Base-by-base conservation (phyloP, 2,888 invertebrate genomes). In the Lochmaea crataegi region DNA sequence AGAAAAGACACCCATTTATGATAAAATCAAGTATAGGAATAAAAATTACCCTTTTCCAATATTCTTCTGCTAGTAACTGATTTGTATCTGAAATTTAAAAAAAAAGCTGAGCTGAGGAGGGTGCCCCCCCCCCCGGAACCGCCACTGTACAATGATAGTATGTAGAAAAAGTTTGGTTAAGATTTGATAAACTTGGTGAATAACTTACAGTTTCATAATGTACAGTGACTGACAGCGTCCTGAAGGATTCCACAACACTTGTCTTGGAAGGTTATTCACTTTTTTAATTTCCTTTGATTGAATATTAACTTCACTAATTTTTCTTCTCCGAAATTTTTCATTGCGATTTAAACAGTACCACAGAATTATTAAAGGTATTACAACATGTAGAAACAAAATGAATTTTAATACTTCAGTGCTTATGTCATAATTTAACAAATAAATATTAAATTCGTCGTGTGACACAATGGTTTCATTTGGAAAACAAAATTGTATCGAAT, bases 191-290 rank as follows among this genome's bases (percentile, higher is more conserved):
- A 48, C 6, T 53, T 18, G n/a, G 1, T 18, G 9, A 53, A 16
- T 60, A 42, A 76, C 76, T 76, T 74, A 76, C 76, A 74, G 65
- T 70, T 51, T 74, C n/a, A 76, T 68, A 41, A 65, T 73, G 26
- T 38, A 68, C 32, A 74, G 72, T 14, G 76, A 76, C 41, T 71
- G 70, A n/a, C 72, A 74, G 64, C 69, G 74, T 68, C 71, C 66
- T 48, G 72, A 63, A 65, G 70, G 48, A 26, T 64, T 68, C 69
- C 61, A 60, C 32, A 68, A 32, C 6, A 48, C 65, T 48, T 68
- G 72, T 72, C 51, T 68, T 12, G 68, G 64, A 16, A 38, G 41
- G 18, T n/a, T n/a, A n/a, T n/a, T 45, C 11, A 63, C 57, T 65
- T 68, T 68, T 56, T 22, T 42, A 42, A 51, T 57, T 45, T 51